These are phyloP conservation scores for Campoletis raptor DNA, from an alignment of 2,888 invertebrate species.

Conservation along the genomic window DNA sequence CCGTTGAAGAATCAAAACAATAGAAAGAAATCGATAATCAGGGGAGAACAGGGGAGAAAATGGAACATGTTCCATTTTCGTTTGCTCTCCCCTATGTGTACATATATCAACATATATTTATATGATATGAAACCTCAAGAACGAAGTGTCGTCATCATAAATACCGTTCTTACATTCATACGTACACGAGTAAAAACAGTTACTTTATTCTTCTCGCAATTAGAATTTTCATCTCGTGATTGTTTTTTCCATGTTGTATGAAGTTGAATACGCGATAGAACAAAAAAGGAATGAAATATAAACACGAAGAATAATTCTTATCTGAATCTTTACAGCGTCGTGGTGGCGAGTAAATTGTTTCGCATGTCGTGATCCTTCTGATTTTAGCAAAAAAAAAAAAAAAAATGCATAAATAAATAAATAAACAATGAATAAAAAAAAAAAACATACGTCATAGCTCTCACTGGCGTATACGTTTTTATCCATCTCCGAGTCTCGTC, in stretches of 20 bases:
- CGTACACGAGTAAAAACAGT: conserved; percentile 32
- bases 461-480: neutral
- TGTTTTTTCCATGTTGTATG: neutral
- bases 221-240: conserved; percentile 42
- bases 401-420: neutral
- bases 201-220: conserved; percentile 53
- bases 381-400: conserved; percentile 2
- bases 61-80: no score
- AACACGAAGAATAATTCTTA: conserved; percentile 32
- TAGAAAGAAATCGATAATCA: no score
- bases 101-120: neutral
- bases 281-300: conserved; percentile 16
- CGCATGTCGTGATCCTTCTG: neutral
- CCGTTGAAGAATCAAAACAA: no score
- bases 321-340: conserved; percentile 42
- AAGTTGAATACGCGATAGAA: neutral
- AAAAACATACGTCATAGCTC: neutral
- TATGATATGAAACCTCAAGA: conserved; percentile 14
- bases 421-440: neutral
- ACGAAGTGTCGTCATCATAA: conserved; percentile 55
- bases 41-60: no score
- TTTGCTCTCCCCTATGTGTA: neutral
- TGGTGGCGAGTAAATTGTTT: conserved; percentile 41
- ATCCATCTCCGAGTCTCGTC: neutral
- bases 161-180: conserved; percentile 33